Conservation (phyloP, 2,797 vertebrate species). For the Rachycentron canadum region DNA sequence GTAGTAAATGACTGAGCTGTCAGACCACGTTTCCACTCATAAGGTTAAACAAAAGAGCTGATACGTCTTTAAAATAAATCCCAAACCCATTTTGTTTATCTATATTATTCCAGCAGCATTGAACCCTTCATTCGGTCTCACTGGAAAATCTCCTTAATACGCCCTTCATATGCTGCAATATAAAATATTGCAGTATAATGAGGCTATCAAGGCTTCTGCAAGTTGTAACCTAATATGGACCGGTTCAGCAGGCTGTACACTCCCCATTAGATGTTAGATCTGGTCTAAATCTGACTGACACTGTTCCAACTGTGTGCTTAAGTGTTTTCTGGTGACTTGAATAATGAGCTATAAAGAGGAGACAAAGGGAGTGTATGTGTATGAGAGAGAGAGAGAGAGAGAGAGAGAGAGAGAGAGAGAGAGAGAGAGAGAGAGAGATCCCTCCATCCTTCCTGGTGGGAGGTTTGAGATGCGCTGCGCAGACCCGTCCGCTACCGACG, state of each 20-base stretch:
- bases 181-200: not conserved
- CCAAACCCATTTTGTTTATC: too few relatives aligned
- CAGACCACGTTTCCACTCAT: not conserved
- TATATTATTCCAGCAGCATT: not conserved
- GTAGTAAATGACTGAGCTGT: slow-evolving; percentile 4
- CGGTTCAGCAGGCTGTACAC: slow-evolving; percentile 7
- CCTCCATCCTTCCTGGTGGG: slow-evolving; percentile 79
- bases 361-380: slow-evolving; percentile 69
- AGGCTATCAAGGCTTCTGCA: not conserved
- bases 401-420: slow-evolving; percentile 14
- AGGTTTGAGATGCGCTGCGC: slow-evolving; percentile 82
- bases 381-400: slow-evolving; percentile 2
- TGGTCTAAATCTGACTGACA: slow-evolving; percentile 36
- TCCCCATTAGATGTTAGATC: slow-evolving; percentile 19
- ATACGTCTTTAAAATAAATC: not conserved
- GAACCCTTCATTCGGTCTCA: not conserved
- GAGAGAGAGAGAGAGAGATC: slow-evolving; percentile 47
- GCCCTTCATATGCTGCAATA: not conserved
- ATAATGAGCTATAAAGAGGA: slow-evolving; percentile 65
- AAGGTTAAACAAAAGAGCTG: not conserved
- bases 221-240: not conserved
- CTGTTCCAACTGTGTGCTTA: slow-evolving; percentile 51
- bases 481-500: slow-evolving; percentile 74
- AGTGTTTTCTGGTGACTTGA: slow-evolving; percentile 74
- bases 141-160: not conserved